Conservation (phyloP, 2,888 invertebrate species). For the Molanna angustata region DNA sequence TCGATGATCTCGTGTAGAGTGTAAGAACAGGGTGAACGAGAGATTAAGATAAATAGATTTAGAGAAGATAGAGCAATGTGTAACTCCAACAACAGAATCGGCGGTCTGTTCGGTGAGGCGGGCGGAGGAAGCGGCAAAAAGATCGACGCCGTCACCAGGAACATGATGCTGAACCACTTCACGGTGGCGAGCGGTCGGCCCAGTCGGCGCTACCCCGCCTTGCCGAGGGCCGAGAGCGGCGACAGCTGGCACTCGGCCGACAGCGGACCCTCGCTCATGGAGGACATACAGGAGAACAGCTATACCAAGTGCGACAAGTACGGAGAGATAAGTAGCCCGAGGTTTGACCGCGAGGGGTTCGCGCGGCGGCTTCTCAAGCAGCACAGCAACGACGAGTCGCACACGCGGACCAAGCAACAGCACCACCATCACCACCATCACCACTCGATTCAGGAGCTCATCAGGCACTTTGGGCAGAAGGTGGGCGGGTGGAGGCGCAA, state of each 20-base stretch:
- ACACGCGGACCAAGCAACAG: slow-evolving; percentile 39
- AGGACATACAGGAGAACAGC: slow-evolving; percentile 52
- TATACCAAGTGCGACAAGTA: slow-evolving; percentile 49
- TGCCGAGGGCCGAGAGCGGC: slow-evolving; percentile 46
- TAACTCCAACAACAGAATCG: too few relatives aligned
- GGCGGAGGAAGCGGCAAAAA: too few relatives aligned
- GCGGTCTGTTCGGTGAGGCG: too few relatives aligned
- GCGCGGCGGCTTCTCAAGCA: slow-evolving; percentile 46
- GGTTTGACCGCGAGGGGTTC: slow-evolving; percentile 49
- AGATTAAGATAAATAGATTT: too few relatives aligned
- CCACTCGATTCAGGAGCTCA: slow-evolving; percentile 74
- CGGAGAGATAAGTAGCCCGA: slow-evolving; percentile 49
- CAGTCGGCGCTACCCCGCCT: slow-evolving; percentile 38
- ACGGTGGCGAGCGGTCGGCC: slow-evolving; percentile 37
- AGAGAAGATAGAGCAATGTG: too few relatives aligned
- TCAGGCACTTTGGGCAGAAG: slow-evolving; percentile 72
- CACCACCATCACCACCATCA: slow-evolving; percentile 57
- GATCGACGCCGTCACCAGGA: too few relatives aligned
- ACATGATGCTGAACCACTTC: slow-evolving; percentile 5
- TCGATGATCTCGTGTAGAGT: too few relatives aligned
- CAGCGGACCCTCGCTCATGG: slow-evolving; percentile 41
- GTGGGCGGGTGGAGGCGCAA: slow-evolving; percentile 64
- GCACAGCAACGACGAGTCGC: slow-evolving; percentile 27
- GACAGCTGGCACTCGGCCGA: slow-evolving; percentile 50
- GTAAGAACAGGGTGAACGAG: too few relatives aligned